Conservation (phyloP, 1,140 invertebrate genomes). For the Acromyrmex echinatior region DNA sequence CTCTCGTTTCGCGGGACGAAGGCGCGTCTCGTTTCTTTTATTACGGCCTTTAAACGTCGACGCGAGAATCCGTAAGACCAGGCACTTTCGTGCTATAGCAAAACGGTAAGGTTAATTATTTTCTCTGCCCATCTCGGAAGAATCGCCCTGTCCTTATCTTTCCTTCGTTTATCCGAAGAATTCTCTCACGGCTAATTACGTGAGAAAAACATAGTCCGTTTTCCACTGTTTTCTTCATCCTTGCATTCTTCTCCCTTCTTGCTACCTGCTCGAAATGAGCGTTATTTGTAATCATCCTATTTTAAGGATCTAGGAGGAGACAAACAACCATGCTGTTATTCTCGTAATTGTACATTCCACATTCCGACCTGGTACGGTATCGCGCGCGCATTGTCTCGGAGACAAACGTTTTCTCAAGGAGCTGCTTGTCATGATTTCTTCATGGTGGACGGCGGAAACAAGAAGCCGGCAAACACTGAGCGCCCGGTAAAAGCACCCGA, state of each 20-base stretch:
- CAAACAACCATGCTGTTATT: constrained; percentile 68
- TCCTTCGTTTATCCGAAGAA: constrained; percentile 49
- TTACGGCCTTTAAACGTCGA: constrained; percentile 31
- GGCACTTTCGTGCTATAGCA: constrained; percentile 5
- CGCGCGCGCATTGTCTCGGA: constrained; percentile 14
- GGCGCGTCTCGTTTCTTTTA: constrained; percentile 41
- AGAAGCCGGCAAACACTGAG: constrained; percentile 32
- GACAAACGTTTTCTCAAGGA: constrained; percentile 40
- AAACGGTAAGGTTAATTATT: constrained; percentile 71
- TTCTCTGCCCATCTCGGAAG: constrained; percentile 40
- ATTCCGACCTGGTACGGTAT: constrained; percentile 32
- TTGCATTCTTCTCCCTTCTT: neutral
- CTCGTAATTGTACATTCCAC: constrained; percentile 65
- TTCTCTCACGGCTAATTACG: constrained; percentile 71
- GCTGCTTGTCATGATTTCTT: constrained; percentile 47
- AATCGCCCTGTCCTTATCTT: constrained; percentile 46
- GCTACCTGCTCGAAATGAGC: constrained; percentile 34
- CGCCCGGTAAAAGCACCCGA: constrained; percentile 25
- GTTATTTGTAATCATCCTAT: constrained; percentile 71
- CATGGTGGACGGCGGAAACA: constrained; percentile 11
- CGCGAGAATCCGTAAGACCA: neutral
- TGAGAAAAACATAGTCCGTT: constrained; percentile 67
- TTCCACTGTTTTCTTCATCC: neutral
- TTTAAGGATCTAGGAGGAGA: constrained; percentile 58
- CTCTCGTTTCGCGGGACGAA: constrained; percentile 31